Percentiles rank a stretch among this genome's conserved stretches.
These are phyloP conservation scores for Bradypodion pumilum DNA, from an alignment of 2,797 vertebrate genomes.

Conservation along the genomic window DNA sequence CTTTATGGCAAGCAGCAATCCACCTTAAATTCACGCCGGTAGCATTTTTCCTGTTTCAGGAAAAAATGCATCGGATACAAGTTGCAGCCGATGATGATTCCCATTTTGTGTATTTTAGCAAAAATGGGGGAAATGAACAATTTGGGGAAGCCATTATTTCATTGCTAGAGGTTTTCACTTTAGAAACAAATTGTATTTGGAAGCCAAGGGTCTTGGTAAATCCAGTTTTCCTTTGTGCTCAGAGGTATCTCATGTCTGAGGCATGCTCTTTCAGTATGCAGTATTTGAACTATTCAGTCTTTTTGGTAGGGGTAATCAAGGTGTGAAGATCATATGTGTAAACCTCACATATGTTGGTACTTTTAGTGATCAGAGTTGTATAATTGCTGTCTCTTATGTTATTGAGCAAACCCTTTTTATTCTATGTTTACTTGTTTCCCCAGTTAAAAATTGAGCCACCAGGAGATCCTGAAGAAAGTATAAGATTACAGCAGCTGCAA, in stretches of 20 bases:
- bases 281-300: not conserved
- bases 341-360: not conserved
- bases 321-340: not conserved
- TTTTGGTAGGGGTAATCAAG: constrained; percentile 1
- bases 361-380: constrained; percentile 25
- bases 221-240: not conserved
- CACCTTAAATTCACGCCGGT: too few species aligned
- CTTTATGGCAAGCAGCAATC: too few species aligned
- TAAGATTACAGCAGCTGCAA: constrained; percentile 91
- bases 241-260: not conserved
- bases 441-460: constrained; percentile 74
- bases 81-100: too few species aligned
- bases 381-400: constrained; percentile 19
- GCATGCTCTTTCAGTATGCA: not conserved
- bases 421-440: constrained; percentile 49
- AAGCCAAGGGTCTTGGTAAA: not conserved
- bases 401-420: constrained; percentile 27
- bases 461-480: constrained; percentile 89
- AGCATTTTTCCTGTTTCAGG: too few species aligned
- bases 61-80: too few species aligned
- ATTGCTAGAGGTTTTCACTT: not conserved
- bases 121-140: not conserved
- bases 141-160: not conserved
- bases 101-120: not conserved
- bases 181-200: constrained; percentile 4